Percentiles rank a stretch among this genome's conserved stretches.
phyloP scores from a whole-genome alignment of 2,888 invertebrate species.

The Agrochola lychnidis region DNA sequence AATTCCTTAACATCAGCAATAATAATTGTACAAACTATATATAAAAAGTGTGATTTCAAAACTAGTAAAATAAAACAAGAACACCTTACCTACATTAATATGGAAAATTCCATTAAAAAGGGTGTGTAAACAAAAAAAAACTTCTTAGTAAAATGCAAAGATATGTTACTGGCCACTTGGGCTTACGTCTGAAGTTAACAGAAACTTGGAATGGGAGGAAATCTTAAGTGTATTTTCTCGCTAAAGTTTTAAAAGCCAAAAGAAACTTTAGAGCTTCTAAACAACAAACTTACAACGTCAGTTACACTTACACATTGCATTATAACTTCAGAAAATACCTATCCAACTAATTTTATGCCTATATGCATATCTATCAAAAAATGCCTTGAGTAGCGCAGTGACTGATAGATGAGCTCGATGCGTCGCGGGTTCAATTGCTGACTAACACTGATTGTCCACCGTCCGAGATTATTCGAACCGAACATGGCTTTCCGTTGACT shows the following conservation, averaged over 20 bases:
- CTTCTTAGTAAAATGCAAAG: conserved; percentile 39
- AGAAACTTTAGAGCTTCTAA: conserved; percentile 40
- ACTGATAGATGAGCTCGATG: neutral
- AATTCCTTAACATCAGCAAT: neutral
- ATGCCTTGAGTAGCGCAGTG: neutral
- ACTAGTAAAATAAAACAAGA: too few relatives aligned
- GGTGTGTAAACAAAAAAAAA: conserved; percentile 21
- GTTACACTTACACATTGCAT: conserved; percentile 26
- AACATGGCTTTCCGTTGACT: too few relatives aligned
- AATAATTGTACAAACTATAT: too few relatives aligned
- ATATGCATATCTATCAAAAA: neutral
- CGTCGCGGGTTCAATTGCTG: neutral
- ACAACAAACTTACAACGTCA: conserved; percentile 48
- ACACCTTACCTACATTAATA: neutral
- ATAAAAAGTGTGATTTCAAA: too few relatives aligned
- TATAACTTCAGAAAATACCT: neutral
- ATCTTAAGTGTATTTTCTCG: conserved; percentile 54
- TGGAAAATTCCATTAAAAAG: neutral
- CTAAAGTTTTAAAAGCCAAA: conserved; percentile 59
- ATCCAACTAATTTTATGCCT: too few relatives aligned
- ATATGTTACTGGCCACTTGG: conserved; percentile 47
- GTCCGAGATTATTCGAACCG: too few relatives aligned
- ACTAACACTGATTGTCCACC: too few relatives aligned
- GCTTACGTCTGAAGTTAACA: conserved; percentile 42
- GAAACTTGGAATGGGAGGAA: conserved; percentile 49